Base-by-base conservation (phyloP, 2,113 vertebrate species). In the Jaculus jaculus region DNA sequence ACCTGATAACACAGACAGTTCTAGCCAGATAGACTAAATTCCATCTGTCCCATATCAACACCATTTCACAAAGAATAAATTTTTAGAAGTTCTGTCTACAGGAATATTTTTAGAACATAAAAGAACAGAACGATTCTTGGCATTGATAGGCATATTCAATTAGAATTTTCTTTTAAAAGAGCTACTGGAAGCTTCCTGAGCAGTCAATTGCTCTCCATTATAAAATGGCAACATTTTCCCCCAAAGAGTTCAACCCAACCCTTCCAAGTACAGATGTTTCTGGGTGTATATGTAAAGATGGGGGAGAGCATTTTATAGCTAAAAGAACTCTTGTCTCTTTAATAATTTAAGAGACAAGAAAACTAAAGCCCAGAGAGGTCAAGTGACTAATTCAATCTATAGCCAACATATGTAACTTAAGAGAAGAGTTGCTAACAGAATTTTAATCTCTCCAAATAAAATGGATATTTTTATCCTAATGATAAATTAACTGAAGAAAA, bases 51-150 rank as follows among this genome's bases (percentile, higher is more conserved):
- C 68, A n/a, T 51, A 95, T 74, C 90, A 96, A 61, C 24, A 73
- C 37, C 58, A 93, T 87, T 92, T 94, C 61, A 79, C 51, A 63
- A 72, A 84, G 32, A 92, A 87, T 66, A 90, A 81, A 95, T 81
- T 92, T 94, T 96, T 90, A 93, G 61, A 91, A 86, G 80, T 94
- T 96, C 71, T 84, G 92, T 61, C 84, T 73, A 87, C 21, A 60
- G 32, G 77, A 89, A 51, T 89, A 95, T 92, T 95, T 97, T 94
- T 92, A 95, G 90, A 77, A 77, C 42, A 89, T 39, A 47, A 90
- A 92, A 93, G 96, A 94, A 97, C 95, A 96, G 85, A 93, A 95
- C 51, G 92, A 85, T 81, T 92, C 63, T 90, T 93, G 94, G 94
- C 87, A 89, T 54, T 89, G 79, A 94, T 13, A 93, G 83, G 63